Conservation (phyloP, 2,797 vertebrate genomes). For the Acridotheres tristis region DNA sequence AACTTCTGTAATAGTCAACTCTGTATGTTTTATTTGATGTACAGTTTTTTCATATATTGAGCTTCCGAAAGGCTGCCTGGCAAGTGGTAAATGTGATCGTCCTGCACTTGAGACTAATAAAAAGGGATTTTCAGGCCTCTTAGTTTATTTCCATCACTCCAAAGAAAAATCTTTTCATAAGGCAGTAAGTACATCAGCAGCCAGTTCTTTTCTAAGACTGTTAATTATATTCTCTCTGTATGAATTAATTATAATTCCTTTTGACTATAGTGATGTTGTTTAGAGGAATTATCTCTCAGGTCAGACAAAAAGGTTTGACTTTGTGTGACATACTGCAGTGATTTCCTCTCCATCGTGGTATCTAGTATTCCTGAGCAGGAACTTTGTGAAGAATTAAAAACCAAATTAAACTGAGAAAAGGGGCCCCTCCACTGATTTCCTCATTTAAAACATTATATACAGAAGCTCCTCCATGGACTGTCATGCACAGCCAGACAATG, state of each 20-base stretch:
- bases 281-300: conserved; percentile 69
- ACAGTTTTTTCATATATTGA: conserved; percentile 38
- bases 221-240: conserved; percentile 65
- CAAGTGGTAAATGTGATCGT: conserved; percentile 20
- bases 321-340: conserved; percentile 50
- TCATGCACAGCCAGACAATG: not conserved
- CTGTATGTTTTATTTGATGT: conserved; percentile 35
- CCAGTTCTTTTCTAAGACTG: conserved; percentile 64
- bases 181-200: not conserved
- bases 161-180: conserved; percentile 47
- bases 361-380: conserved; percentile 61
- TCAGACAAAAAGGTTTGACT: conserved; percentile 69
- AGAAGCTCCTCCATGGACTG: not conserved
- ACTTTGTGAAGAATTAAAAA: conserved; percentile 71
- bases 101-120: conserved; percentile 22
- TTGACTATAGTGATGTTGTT: conserved; percentile 70
- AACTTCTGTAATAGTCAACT: conserved; percentile 16
- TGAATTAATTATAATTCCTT: conserved; percentile 73
- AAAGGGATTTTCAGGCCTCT: conserved; percentile 31
- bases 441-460: conserved; percentile 3
- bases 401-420: conserved; percentile 55
- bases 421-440: conserved; percentile 2
- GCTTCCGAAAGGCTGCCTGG: not conserved
- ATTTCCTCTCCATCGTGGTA: conserved; percentile 51
- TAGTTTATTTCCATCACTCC: conserved; percentile 45